Evolutionary conservation across 35 echinoderm and acorn worm genomes (phyloP).

Genomic region (Apostichopus parvimensis): DNA sequence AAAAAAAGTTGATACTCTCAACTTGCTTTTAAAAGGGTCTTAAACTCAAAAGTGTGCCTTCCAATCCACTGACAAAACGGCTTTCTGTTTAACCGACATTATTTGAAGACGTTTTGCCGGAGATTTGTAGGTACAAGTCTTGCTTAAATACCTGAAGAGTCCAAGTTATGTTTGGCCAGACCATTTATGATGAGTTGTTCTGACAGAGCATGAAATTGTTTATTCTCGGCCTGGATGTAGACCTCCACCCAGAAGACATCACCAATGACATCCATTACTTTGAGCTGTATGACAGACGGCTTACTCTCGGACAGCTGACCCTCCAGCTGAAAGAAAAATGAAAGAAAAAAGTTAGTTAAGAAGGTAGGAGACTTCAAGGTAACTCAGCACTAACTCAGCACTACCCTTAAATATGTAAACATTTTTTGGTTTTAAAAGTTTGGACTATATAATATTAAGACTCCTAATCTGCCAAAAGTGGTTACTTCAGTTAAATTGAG

Average conservation of each 20-base stretch:
- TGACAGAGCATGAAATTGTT: not conserved
- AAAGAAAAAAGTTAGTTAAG: not conserved
- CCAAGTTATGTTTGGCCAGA: not conserved
- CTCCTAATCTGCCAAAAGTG: too few species aligned
- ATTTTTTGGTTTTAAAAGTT: too few species aligned
- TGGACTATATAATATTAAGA: too few species aligned
- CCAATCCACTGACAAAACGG: too few species aligned
- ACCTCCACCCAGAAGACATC: constrained; percentile 4
- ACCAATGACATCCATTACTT: not conserved
- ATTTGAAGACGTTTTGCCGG: too few species aligned
- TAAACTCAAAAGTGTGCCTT: too few species aligned
- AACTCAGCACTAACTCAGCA: not conserved
- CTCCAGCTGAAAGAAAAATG: not conserved
- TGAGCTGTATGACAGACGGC: constrained; percentile 2
- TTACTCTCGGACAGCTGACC: too few species aligned
- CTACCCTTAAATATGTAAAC: not conserved
- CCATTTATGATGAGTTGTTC: constrained; percentile 15
- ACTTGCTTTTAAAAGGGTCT: too few species aligned
- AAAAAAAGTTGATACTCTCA: too few species aligned
- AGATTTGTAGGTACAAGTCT: too few species aligned
- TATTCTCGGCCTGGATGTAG: not conserved
- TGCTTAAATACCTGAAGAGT: not conserved
- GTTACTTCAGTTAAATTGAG: too few species aligned
- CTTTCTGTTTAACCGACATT: too few species aligned
- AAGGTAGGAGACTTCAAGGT: not conserved